These are phyloP conservation scores for Myxocyprinus asiaticus DNA, from an alignment of 2,113 vertebrate genomes.

Conservation along the genomic window DNA sequence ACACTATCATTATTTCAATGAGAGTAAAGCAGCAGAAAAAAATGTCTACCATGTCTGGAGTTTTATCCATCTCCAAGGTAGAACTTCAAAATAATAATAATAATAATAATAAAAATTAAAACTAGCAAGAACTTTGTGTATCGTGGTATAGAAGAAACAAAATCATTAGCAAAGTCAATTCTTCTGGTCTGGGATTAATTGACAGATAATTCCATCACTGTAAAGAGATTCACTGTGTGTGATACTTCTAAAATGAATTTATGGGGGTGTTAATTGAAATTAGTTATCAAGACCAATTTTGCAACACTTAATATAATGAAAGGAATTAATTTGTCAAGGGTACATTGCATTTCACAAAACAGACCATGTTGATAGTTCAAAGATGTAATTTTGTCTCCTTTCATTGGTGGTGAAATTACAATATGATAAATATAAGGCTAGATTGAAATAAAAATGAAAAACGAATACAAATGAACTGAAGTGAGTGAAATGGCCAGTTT, in stretches of 20 bases:
- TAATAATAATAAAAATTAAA: too few species aligned
- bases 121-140: too few species aligned
- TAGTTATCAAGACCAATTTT: slow-evolving; percentile 63
- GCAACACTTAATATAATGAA: slow-evolving; percentile 70
- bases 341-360: slow-evolving; percentile 17
- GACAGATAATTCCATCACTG: too few species aligned
- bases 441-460: slow-evolving; percentile 18
- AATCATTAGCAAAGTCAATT: too few species aligned
- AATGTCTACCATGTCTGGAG: neutral
- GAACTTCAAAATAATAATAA: neutral
- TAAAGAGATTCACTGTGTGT: slow-evolving; percentile 42
- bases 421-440: neutral
- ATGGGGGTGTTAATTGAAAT: slow-evolving; percentile 72
- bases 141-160: too few species aligned
- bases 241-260: slow-evolving; percentile 67
- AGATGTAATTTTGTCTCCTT: slow-evolving; percentile 28
- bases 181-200: too few species aligned
- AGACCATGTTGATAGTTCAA: slow-evolving; percentile 12
- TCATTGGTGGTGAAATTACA: slow-evolving; percentile 36
- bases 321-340: slow-evolving; percentile 56
- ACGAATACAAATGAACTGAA: slow-evolving; percentile 21
- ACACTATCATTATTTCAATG: slow-evolving; percentile 7
- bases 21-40: neutral
- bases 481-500: neutral
- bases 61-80: neutral